These are phyloP conservation scores for Torymus auratus DNA, from an alignment of 2,888 invertebrate species.

Conservation along the genomic window DNA sequence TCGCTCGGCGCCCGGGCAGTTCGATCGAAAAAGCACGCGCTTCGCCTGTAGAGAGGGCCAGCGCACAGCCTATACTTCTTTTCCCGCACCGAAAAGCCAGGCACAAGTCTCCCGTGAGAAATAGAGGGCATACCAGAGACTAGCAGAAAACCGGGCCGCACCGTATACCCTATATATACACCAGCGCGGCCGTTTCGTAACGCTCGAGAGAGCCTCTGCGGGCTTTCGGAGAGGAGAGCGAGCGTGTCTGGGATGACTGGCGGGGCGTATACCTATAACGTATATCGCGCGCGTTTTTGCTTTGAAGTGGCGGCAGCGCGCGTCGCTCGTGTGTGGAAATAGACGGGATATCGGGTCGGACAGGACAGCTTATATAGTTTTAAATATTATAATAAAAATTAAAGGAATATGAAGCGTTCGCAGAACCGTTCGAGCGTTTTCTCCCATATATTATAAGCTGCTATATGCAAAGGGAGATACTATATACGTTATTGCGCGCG, in stretches of 20 bases:
- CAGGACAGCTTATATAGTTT: no score
- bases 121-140: neutral
- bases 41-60: no score
- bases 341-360: neutral
- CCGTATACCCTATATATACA: neutral
- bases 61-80: no score
- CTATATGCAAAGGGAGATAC: no score
- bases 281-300: neutral
- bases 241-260: neutral
- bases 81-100: no score
- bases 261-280: neutral
- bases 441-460: no score
- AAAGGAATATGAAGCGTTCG: neutral
- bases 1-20: no score
- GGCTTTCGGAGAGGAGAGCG: neutral
- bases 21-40: no score
- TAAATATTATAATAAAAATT: neutral
- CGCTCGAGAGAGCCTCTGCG: neutral
- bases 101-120: neutral
- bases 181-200: constrained; percentile 13
- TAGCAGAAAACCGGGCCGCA: constrained; percentile 8
- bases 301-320: neutral
- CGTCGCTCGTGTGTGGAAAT: neutral
- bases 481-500: no score
- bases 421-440: neutral